Conservation (phyloP, 2,797 vertebrate species). For the Mormyrops attenuatus region DNA sequence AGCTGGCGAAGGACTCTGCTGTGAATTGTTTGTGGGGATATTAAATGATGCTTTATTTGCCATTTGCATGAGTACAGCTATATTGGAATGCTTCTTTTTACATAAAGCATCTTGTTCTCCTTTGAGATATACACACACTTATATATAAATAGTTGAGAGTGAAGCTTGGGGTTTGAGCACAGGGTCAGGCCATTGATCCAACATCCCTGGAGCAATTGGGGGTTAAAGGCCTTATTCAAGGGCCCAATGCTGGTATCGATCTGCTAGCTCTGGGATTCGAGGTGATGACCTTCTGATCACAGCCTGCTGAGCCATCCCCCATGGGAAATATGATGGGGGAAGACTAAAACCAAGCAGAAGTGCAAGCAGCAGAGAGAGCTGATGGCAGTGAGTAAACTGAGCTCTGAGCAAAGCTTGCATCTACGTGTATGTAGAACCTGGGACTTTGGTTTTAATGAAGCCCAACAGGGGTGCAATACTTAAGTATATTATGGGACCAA, state of each 20-base stretch:
- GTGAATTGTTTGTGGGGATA: not conserved
- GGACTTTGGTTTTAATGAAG: not conserved
- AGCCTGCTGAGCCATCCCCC: not conserved
- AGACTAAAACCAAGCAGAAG: not conserved
- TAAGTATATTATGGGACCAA: not conserved
- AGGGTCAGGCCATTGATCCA: not conserved
- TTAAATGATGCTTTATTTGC: not conserved
- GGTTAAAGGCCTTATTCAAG: not conserved
- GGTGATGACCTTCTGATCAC: not conserved
- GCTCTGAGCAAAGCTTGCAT: not conserved
- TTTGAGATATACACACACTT: not conserved
- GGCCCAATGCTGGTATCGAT: not conserved
- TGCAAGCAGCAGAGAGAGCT: not conserved
- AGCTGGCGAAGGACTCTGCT: not conserved
- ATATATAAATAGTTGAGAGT: not conserved
- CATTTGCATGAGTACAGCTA: not conserved
- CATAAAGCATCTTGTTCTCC: not conserved
- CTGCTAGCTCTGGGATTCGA: not conserved
- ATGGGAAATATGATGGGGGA: not conserved
- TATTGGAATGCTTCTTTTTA: not conserved
- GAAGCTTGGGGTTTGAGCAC: not conserved
- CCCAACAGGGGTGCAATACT: not conserved
- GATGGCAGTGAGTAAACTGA: not conserved
- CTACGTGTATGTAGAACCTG: not conserved
- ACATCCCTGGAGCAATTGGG: not conserved